Base-by-base conservation (phyloP, 1,140 invertebrate species). In the Ceratina calcarata region DNA sequence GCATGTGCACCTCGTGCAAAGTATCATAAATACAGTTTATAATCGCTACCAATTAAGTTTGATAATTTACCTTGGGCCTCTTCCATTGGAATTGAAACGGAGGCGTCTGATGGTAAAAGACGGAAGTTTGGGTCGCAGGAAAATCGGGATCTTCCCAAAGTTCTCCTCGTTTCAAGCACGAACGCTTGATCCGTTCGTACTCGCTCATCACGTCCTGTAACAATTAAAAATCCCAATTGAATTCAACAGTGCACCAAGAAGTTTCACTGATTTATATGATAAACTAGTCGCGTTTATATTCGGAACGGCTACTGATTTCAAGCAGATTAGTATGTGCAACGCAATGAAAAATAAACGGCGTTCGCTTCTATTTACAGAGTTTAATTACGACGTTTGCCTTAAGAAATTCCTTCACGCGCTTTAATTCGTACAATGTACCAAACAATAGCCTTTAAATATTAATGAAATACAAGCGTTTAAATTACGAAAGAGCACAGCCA, bases 71-170 rank as follows among this genome's bases (percentile, higher is more conserved):
- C 94, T 96, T 96, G n/a, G 97, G 97, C 88, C 97, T 93, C 91
- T 97, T 98, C 97, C 97, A 98, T 80, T 96, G 95, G 90, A 98
- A 98, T 83, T 97, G 95, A 92, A 98, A 98, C 2, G 97, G 97
- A 18, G 97, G 97, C 24, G 97, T 98, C 91, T 98, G 97, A 92
- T 98, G 97, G 90, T 98, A 98, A 90, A 98, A 98, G 4, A 98
- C 97, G 1, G 97, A 98, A 0, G 96, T 94, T 90, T 98, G 97
- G 0, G 95, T 95, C 0, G 97, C 97, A 12, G 97, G 96, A 92
- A 98, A 98, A 91, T 98, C 97, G 1, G 97, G 96, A 93, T 98
- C 97, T 93, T 98, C 97, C 96, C 97, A 98, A n/a, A 98, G 93
- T 91, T 97, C 95, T 13, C 95, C 96, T 76, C 95, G 94, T 93